A percentile compares a stretch with the other conserved stretches of the same genome.
Evolutionary conservation across 1,140 invertebrate species (phyloP).

Genomic region (Monomorium pharaonis): DNA sequence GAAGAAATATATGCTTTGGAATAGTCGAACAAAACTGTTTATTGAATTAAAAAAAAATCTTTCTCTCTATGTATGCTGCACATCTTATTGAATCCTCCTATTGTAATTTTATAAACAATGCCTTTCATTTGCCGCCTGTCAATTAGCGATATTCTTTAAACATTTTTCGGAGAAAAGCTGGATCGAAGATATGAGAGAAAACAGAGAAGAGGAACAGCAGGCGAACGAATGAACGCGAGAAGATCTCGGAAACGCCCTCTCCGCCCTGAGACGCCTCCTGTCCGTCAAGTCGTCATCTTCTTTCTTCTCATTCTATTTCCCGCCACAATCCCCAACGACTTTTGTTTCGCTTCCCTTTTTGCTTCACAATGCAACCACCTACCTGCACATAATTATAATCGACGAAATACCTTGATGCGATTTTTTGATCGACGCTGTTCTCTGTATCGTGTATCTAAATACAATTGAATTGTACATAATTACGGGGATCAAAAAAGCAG

Average conservation of each 20-base stretch:
- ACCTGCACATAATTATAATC: constrained; percentile 79
- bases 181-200: constrained; percentile 27
- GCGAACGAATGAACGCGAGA: constrained; percentile 75
- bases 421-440: constrained; percentile 10
- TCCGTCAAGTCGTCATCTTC: constrained; percentile 80
- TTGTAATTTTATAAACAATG: constrained; percentile 33
- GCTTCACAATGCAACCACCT: constrained; percentile 61
- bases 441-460: neutral
- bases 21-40: no score
- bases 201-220: constrained; percentile 72
- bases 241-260: constrained; percentile 78
- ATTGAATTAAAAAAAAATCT: no score
- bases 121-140: neutral
- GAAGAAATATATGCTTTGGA: no score
- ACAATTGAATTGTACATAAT: constrained; percentile 1
- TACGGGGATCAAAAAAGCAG: neutral
- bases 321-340: constrained; percentile 85
- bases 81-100: neutral
- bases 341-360: constrained; percentile 71
- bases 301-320: constrained; percentile 84
- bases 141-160: constrained; percentile 27
- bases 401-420: constrained; percentile 74
- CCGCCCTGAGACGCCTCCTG: constrained; percentile 81
- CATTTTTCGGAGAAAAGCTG: constrained; percentile 36
- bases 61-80: no score